Base-by-base conservation (phyloP, 2,888 invertebrate genomes). In the Aspidapion aeneum region DNA sequence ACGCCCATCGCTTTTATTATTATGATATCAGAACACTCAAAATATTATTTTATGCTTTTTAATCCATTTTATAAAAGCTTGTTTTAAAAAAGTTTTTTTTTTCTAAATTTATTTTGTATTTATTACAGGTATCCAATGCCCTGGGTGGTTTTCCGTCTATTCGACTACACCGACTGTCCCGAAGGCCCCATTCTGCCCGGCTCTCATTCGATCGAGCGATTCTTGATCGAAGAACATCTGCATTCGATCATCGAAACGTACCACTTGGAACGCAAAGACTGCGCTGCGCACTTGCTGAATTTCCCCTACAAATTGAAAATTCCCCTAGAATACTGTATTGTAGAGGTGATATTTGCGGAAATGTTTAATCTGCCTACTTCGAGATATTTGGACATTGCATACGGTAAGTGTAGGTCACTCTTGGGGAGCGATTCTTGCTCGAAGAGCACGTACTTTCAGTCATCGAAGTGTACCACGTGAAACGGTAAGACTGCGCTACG, bases 101-200 rank as follows among this genome's bases (percentile, higher is more conserved):
- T n/a, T n/a, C n/a, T n/a, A n/a, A n/a, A n/a, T n/a, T n/a, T n/a
- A n/a, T n/a, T n/a, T n/a, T n/a, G n/a, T n/a, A n/a, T n/a, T n/a
- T n/a, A n/a, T 35, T 12, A 12, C 12, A 83, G 86, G 20, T 99
- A 99, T 81, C 98, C 98, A 0, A 90, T 96, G 86, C 99, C 99
- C 0, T 88, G 91, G 77, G 95, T 96, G 1, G 91, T 98, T 49
- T 98, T 96, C 80, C 86, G 94, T 52, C 92, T 99, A 89, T 99
- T 99, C 82, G 98, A 98, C 80, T 97, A 98, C 78, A 97, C 98
- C 0, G 99, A 99, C 81, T 97, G 98, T 72, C 97, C 98, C 0
- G 97, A 97, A 78, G 94, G 85, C 61, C 92, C 93, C 0, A 88
- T 92, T 55, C 81, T 99, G 61, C 99, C 99, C 0, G 98, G 97